A percentile compares a stretch with the other conserved stretches of the same genome.
These are phyloP conservation scores for Antennarius maculatus DNA, from an alignment of 2,797 vertebrate species.

Conservation along the genomic window DNA sequence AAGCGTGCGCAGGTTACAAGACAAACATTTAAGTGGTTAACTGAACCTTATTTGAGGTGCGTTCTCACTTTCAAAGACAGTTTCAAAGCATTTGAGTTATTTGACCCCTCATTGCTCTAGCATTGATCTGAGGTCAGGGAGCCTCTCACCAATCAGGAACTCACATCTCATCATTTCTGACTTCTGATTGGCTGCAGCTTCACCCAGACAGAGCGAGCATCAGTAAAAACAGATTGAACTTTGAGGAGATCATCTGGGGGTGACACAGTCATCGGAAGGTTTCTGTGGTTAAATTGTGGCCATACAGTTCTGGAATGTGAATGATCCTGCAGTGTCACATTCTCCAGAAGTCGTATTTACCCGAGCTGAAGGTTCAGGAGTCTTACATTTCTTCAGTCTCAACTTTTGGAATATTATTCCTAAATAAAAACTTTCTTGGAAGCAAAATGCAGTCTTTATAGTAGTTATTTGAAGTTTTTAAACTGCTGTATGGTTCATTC, in stretches of 20 bases:
- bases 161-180: slow-evolving; percentile 23
- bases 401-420: not conserved
- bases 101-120: slow-evolving; percentile 11
- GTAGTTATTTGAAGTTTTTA: too few species aligned
- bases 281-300: slow-evolving; percentile 4
- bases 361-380: not conserved
- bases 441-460: too few species aligned
- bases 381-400: not conserved
- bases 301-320: slow-evolving; percentile 10
- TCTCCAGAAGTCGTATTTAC: not conserved
- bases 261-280: not conserved
- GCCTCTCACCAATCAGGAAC: slow-evolving; percentile 32
- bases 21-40: slow-evolving; percentile 38
- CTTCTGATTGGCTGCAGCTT: slow-evolving; percentile 17
- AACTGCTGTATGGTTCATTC: too few species aligned
- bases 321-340: not conserved
- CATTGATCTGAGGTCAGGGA: slow-evolving; percentile 34
- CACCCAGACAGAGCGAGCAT: slow-evolving; percentile 2
- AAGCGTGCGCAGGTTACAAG: slow-evolving; percentile 23
- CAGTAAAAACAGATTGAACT: slow-evolving; percentile 7
- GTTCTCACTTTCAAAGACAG: slow-evolving; percentile 1
- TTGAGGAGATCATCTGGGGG: not conserved
- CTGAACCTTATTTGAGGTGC: slow-evolving; percentile 35
- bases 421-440: too few species aligned
- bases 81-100: slow-evolving; percentile 29